Percentiles rank a stretch among this genome's conserved stretches.
Evolutionary conservation across 1,140 invertebrate species (phyloP).

Genomic region (Drosophila murphyi): DNA sequence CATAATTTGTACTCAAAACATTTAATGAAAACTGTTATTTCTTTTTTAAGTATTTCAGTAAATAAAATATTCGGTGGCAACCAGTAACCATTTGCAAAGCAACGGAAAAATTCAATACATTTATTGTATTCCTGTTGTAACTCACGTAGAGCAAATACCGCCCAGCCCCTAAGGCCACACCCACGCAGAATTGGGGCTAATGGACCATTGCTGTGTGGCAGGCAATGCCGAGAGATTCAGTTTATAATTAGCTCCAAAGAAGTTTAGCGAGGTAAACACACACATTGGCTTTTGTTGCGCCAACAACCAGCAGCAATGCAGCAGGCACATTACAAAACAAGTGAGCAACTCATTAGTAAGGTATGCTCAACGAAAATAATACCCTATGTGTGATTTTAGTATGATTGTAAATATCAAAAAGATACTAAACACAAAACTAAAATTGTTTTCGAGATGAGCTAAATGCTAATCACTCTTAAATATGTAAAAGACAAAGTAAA

Average conservation of each 20-base stretch:
- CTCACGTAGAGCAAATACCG: slow-evolving; percentile 21
- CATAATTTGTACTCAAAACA: not conserved
- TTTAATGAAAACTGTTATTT: no score
- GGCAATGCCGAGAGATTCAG: slow-evolving; percentile 36
- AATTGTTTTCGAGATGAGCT: not conserved
- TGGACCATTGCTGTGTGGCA: slow-evolving; percentile 70
- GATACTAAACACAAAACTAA: not conserved
- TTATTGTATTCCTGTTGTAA: slow-evolving; percentile 19
- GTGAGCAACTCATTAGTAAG: not conserved
- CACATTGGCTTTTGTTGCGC: slow-evolving; percentile 67
- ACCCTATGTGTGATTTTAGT: not conserved
- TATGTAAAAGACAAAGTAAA: no score
- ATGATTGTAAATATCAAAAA: not conserved
- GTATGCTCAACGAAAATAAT: not conserved
- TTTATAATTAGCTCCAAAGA: slow-evolving; percentile 79
- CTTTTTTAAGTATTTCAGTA: not conserved
- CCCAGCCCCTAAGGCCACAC: slow-evolving; percentile 4
- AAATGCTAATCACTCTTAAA: no score
- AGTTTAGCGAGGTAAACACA: slow-evolving; percentile 70
- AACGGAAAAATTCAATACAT: not conserved
- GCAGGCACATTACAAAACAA: slow-evolving; percentile 34
- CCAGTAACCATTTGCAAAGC: slow-evolving; percentile 26
- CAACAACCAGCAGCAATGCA: slow-evolving; percentile 30
- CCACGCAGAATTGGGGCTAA: slow-evolving; percentile 68
- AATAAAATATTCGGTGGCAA: slow-evolving; percentile 14